Percentiles rank a stretch among this genome's conserved stretches.
phyloP scores from a whole-genome alignment of 1,140 invertebrate genomes.

The Chironomus striatipennis region DNA sequence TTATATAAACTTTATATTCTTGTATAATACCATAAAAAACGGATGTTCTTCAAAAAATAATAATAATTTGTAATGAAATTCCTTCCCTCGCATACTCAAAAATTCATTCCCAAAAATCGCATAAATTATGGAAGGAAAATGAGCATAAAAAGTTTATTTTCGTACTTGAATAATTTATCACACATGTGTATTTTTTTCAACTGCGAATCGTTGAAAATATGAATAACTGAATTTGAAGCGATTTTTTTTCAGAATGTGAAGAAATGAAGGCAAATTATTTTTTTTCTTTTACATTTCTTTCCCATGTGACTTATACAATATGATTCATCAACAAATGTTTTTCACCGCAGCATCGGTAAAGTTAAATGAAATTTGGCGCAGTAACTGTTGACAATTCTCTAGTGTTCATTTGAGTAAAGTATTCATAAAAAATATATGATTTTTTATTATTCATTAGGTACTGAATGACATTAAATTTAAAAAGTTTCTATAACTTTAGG shows the following conservation, averaged over 20 bases:
- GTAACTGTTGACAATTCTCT: too few relatives aligned
- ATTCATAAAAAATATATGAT: too few relatives aligned
- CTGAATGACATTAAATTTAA: too few relatives aligned
- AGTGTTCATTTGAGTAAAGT: too few relatives aligned
- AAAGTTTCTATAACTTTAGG: too few relatives aligned
- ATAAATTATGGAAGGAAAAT: slow-evolving; percentile 9
- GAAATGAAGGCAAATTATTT: not conserved
- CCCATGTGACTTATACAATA: not conserved
- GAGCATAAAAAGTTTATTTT: not conserved
- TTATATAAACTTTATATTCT: not conserved
- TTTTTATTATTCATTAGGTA: too few relatives aligned
- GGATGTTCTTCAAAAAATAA: not conserved
- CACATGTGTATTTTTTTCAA: not conserved
- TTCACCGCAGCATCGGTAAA: too few relatives aligned
- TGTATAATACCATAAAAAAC: not conserved
- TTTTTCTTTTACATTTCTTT: not conserved
- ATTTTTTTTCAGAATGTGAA: not conserved
- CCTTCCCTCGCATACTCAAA: not conserved
- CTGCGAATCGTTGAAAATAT: slow-evolving; percentile 6
- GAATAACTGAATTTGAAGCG: slow-evolving; percentile 8
- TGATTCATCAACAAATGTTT: not conserved
- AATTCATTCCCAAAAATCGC: not conserved
- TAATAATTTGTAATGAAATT: slow-evolving; percentile 4
- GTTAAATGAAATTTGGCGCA: too few relatives aligned
- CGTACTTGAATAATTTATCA: slow-evolving; percentile 14